phyloP scores from a whole-genome alignment of 1,140 invertebrate genomes.

The Pseudomyrmex cubaensis region DNA sequence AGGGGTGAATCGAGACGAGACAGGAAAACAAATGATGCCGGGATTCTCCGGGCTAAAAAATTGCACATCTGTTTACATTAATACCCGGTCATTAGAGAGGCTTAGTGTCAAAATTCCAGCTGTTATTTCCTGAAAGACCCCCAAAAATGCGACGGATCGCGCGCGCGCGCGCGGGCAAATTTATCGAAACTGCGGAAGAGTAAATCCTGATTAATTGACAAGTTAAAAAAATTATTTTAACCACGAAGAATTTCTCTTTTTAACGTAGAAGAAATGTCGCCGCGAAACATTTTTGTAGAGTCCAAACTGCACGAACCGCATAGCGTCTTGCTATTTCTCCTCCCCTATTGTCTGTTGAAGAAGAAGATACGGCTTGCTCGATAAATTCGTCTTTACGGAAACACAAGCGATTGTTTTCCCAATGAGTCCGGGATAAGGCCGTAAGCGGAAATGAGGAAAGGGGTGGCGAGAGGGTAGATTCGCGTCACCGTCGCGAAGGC shows the following conservation, averaged over 20 bases:
- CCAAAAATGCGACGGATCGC: constrained; percentile 46
- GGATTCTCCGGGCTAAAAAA: constrained; percentile 63
- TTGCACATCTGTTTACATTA: constrained; percentile 73
- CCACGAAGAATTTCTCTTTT: constrained; percentile 2
- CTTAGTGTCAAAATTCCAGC: constrained; percentile 50
- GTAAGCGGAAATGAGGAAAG: constrained; percentile 80
- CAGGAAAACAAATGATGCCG: constrained; percentile 64
- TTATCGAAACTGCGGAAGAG: constrained; percentile 38
- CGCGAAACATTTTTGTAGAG: background rate
- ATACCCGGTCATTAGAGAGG: constrained; percentile 67
- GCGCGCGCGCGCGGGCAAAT: background rate
- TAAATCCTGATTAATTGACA: constrained; percentile 54
- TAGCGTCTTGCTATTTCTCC: background rate
- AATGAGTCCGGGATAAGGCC: constrained; percentile 81
- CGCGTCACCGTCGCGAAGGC: constrained; percentile 40
- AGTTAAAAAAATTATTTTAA: constrained; percentile 33
- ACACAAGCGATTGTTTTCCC: constrained; percentile 81
- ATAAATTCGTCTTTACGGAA: constrained; percentile 81
- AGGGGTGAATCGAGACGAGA: constrained; percentile 58
- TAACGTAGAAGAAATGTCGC: background rate
- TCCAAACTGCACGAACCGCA: background rate
- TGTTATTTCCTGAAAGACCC: background rate
- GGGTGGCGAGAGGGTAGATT: constrained; percentile 65
- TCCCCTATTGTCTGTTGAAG: background rate
- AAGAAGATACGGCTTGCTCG: constrained; percentile 72